Evolutionary conservation across 2,797 vertebrate species (phyloP).

Genomic region (Eupleurogrammus muticus): DNA sequence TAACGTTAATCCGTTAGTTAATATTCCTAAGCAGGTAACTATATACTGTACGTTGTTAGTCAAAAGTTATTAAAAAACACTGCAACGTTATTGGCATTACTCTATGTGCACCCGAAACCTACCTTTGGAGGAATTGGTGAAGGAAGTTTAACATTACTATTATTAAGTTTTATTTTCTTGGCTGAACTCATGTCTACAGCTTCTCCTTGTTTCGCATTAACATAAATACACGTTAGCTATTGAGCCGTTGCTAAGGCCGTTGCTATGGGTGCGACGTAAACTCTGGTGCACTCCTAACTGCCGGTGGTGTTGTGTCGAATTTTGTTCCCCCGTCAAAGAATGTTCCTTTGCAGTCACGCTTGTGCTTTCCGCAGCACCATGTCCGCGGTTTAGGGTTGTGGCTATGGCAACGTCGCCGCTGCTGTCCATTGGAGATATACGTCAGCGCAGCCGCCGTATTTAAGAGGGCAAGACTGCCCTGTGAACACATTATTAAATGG

Average conservation of each 20-base stretch:
- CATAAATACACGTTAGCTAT: conserved; percentile 2
- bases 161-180: background rate
- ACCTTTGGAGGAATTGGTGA: conserved; percentile 12
- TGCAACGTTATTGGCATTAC: background rate
- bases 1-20: too few species aligned
- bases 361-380: too few species aligned
- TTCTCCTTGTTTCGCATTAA: background rate
- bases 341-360: too few species aligned
- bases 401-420: too few species aligned
- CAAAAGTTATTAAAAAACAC: background rate
- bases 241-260: conserved; percentile 34
- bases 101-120: background rate
- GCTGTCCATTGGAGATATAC: too few species aligned
- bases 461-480: too few species aligned
- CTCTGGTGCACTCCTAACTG: background rate
- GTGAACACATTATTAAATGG: too few species aligned
- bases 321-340: too few species aligned
- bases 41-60: background rate
- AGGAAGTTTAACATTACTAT: background rate
- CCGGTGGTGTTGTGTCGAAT: background rate
- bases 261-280: conserved; percentile 29
- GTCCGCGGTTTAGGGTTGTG: too few species aligned
- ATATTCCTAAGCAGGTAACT: background rate
- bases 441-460: too few species aligned
- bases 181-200: conserved; percentile 22